phyloP scores from a whole-genome alignment of 1,140 invertebrate species.

The Aculops lycopersici region DNA sequence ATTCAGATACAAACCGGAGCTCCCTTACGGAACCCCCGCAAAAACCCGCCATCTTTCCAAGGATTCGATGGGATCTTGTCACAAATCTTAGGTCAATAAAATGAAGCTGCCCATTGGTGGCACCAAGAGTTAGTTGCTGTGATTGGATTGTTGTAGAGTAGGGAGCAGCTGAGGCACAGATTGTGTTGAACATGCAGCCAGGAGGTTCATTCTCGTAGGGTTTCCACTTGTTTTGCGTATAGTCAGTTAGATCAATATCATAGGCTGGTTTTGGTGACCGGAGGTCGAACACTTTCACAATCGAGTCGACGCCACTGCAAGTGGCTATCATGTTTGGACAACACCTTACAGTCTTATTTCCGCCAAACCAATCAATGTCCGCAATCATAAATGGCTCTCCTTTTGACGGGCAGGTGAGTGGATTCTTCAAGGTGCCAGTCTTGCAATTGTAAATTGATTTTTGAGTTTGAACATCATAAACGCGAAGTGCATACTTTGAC shows the following conservation, averaged over 20 bases:
- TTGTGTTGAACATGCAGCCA: slow-evolving; percentile 4
- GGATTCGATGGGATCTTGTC: slow-evolving; percentile 1
- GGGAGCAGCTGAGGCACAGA: slow-evolving; percentile 4
- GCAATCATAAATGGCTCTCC: not conserved
- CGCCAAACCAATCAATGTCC: not conserved
- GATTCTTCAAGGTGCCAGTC: not conserved
- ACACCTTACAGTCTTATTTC: not conserved
- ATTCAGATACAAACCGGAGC: slow-evolving; percentile 6
- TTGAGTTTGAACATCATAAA: slow-evolving; percentile 8
- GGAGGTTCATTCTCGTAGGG: slow-evolving; percentile 7
- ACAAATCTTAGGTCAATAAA: slow-evolving; percentile 7
- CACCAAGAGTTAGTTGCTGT: slow-evolving; percentile 5
- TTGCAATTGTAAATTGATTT: slow-evolving; percentile 7
- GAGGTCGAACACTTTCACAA: slow-evolving; percentile 7
- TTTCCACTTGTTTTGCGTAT: not conserved
- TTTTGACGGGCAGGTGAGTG: not conserved
- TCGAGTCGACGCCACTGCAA: slow-evolving; percentile 5
- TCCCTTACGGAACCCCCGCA: slow-evolving; percentile 7
- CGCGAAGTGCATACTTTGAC: slow-evolving; percentile 6
- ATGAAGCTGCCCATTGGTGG: slow-evolving; percentile 8
- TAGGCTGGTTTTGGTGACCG: slow-evolving; percentile 4
- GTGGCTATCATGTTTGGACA: slow-evolving; percentile 6
- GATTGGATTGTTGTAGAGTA: not conserved
- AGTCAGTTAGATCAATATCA: slow-evolving; percentile 5
- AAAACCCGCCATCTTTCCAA: slow-evolving; percentile 8